Base-by-base conservation (phyloP, 2,113 vertebrate genomes). In the Danionella cerebrum region DNA sequence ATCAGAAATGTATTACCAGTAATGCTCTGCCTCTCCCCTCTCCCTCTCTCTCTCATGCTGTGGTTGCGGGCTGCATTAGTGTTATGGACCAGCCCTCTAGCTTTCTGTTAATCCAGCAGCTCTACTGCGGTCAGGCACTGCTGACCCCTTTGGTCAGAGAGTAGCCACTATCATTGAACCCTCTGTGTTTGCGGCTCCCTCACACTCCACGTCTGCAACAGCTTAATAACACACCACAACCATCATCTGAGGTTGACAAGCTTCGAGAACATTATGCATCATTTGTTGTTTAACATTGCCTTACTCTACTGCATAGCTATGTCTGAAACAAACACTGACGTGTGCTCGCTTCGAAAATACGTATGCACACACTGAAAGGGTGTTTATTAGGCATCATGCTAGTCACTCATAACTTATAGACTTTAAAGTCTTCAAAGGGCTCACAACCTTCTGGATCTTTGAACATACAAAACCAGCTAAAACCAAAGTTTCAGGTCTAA, bases 61-160 rank as follows among this genome's bases (percentile, higher is more conserved):
- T 75, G 69, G 73, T 71, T 10, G 6, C 60, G 36, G 29, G 57
- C 55, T 67, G 69, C 73, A 75, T 75, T 75, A 75, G 67, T 25
- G 35, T 38, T 67, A 64, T 65, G 57, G 62, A 70, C 50, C 53
- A 16, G 42, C 27, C 52, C 67, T 57, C 70, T 67, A 50, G 51
- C 5, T 44, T 35, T 48, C 41, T 65, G 74, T 65, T 72, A 72
- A 76, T 67, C 66, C 53, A 69, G 53, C 47, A 57, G 29, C 60
- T 72, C 70, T 72, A 22, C 48, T 76, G 74, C 1, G 74, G 69
- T 72, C 74, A 76, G 54, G 31, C 42, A 51, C 63, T 58, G 65
- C 60, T 50, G 51, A 75, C 73, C 68, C 68, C 45, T 22, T n/a
- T 21, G 64, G 52, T 52, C 65, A 41, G 48, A 44, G 39, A 63